These are phyloP conservation scores for Colletes latitarsis DNA, from an alignment of 1,140 invertebrate genomes.

Conservation along the genomic window DNA sequence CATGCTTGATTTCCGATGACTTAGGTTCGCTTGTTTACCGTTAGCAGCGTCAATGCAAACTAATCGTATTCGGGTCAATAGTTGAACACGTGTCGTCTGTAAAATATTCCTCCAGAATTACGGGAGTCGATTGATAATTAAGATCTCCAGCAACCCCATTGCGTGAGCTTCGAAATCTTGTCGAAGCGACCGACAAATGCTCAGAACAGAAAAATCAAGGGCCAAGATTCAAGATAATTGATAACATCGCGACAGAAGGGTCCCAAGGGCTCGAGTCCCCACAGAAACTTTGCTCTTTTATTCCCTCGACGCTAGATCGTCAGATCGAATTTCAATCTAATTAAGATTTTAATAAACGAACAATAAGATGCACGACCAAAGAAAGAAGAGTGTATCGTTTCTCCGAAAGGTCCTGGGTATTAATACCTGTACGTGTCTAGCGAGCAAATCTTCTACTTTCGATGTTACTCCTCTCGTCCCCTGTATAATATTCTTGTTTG, in stretches of 20 bases:
- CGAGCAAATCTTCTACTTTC: constrained; percentile 10
- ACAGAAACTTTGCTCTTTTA: background rate
- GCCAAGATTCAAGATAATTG: constrained; percentile 48
- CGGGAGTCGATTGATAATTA: too few species aligned
- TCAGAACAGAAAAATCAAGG: background rate
- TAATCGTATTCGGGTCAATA: constrained; percentile 3
- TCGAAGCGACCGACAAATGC: constrained; percentile 19
- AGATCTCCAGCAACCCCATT: too few species aligned
- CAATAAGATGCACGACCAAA: background rate
- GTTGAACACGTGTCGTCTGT: background rate
- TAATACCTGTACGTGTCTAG: background rate
- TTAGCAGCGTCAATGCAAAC: background rate
- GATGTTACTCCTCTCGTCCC: constrained; percentile 12
- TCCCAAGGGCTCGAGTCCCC: constrained; percentile 1
- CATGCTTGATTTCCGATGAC: background rate
- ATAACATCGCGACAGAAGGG: constrained; percentile 25
- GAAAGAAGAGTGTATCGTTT: background rate
- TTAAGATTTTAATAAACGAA: constrained; percentile 1
- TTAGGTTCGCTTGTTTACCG: background rate
- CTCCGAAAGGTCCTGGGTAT: background rate
- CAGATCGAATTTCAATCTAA: background rate
- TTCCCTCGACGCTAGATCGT: background rate
- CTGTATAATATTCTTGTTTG: constrained; percentile 5
- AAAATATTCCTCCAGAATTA: background rate
- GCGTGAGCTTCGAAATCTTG: background rate